Evolutionary conservation across 2,113 vertebrate species (phyloP).

Genomic region (Burhinus oedicnemus): DNA sequence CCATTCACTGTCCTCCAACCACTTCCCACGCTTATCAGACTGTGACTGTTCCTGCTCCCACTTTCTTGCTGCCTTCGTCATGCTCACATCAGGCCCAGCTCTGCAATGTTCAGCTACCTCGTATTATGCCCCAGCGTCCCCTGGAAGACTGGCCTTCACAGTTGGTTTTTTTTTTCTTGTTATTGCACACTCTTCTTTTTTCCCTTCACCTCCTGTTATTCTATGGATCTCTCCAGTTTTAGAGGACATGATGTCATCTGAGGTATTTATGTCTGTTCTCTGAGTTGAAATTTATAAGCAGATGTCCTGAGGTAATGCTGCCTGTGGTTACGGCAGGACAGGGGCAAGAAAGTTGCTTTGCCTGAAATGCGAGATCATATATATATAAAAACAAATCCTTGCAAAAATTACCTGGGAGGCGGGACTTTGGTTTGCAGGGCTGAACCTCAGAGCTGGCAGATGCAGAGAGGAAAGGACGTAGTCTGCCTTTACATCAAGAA

Average conservation of each 20-base stretch:
- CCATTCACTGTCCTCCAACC: not conserved
- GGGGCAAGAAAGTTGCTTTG: not conserved
- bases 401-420: not conserved
- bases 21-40: not conserved
- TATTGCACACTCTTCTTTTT: not conserved
- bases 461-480: not conserved
- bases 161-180: not conserved
- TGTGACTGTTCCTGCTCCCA: not conserved
- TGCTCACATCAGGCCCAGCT: not conserved
- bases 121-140: not conserved
- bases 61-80: not conserved
- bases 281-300: not conserved
- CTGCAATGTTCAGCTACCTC: not conserved
- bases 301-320: not conserved
- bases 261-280: not conserved
- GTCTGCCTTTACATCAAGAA: not conserved
- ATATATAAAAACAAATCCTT: not conserved
- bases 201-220: not conserved
- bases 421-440: not conserved
- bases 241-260: not conserved
- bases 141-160: not conserved
- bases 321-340: not conserved
- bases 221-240: not conserved
- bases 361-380: not conserved
- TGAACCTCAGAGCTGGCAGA: not conserved